phyloP scores from a whole-genome alignment of 2,888 invertebrate species.

The Ischnus inquisitorius region DNA sequence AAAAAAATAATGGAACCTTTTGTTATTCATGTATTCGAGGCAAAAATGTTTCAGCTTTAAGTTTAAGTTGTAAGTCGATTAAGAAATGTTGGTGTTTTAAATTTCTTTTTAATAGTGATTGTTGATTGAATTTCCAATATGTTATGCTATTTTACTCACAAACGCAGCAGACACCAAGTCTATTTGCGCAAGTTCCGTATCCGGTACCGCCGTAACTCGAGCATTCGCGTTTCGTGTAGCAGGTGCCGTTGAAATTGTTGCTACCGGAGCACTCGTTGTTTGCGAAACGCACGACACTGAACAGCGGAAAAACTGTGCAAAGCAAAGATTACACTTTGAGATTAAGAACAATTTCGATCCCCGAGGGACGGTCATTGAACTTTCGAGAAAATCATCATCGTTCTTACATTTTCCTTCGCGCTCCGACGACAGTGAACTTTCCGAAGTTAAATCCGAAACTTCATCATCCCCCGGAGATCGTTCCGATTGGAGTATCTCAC shows the following conservation, averaged over 20 bases:
- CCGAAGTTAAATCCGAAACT: conserved; percentile 50
- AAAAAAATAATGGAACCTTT: conserved; percentile 17
- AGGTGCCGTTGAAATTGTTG: conserved; percentile 91
- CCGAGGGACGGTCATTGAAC: conserved; percentile 72
- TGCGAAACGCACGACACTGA: conserved; percentile 92
- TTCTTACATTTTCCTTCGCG: conserved; percentile 80
- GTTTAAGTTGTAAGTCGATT: background rate
- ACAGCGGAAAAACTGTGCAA: conserved; percentile 89
- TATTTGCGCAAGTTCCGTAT: conserved; percentile 91
- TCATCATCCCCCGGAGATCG: conserved; percentile 74
- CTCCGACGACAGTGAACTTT: conserved; percentile 43
- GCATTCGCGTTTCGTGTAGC: conserved; percentile 92
- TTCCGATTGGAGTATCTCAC: conserved; percentile 72
- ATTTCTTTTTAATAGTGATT: conserved; percentile 1
- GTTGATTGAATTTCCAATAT: background rate
- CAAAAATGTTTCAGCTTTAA: background rate
- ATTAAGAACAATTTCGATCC: conserved; percentile 58
- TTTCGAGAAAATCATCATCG: background rate
- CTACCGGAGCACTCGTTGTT: conserved; percentile 90
- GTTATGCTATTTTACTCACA: conserved; percentile 87
- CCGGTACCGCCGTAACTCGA: conserved; percentile 90
- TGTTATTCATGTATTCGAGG: background rate
- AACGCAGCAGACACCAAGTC: conserved; percentile 93
- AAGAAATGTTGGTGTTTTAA: conserved; percentile 7
- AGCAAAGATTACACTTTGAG: conserved; percentile 39